Percentiles rank a stretch among this genome's conserved stretches.
These are phyloP conservation scores for Palythoa grandiflora DNA, from an alignment of 92 coral and sea anemone genomes.

Conservation along the genomic window DNA sequence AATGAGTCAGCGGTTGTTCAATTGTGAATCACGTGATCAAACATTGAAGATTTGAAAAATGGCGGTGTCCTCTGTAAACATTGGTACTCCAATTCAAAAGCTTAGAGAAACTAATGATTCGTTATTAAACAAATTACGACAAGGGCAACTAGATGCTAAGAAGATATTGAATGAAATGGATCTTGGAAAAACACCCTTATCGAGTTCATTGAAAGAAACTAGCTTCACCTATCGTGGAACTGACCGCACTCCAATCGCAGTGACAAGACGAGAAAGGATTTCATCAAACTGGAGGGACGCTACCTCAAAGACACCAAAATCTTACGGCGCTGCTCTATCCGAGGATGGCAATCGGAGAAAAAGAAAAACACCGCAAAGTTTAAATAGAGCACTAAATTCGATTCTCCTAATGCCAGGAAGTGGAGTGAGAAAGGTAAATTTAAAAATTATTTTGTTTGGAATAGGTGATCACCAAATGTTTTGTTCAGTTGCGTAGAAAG, in stretches of 20 bases:
- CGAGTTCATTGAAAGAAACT: conserved; percentile 64
- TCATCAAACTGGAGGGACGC: conserved; percentile 21
- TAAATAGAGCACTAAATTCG: conserved; percentile 62
- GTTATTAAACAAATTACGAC: conserved; percentile 75
- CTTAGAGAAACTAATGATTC: conserved; percentile 78
- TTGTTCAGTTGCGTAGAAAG: not conserved
- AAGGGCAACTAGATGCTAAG: conserved; percentile 82
- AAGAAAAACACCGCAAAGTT: conserved; percentile 35
- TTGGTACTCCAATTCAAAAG: conserved; percentile 71
- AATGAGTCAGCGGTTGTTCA: conserved; percentile 26
- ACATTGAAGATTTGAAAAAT: conserved; percentile 77
- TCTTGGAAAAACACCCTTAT: conserved; percentile 36
- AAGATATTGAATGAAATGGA: conserved; percentile 73
- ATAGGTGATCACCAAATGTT: not conserved
- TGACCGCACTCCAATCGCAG: conserved; percentile 77
- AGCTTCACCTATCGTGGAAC: conserved; percentile 74
- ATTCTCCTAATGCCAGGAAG: conserved; percentile 71
- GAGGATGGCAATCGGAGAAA: conserved; percentile 81
- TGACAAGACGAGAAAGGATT: conserved; percentile 44
- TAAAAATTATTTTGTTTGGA: not conserved
- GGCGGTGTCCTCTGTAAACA: conserved; percentile 90
- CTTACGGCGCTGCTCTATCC: conserved; percentile 69
- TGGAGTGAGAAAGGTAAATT: conserved; percentile 67
- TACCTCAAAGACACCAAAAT: conserved; percentile 70
- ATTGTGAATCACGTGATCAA: conserved; percentile 52